phyloP scores from a whole-genome alignment of 2,888 invertebrate species.

The Melanchra persicariae region DNA sequence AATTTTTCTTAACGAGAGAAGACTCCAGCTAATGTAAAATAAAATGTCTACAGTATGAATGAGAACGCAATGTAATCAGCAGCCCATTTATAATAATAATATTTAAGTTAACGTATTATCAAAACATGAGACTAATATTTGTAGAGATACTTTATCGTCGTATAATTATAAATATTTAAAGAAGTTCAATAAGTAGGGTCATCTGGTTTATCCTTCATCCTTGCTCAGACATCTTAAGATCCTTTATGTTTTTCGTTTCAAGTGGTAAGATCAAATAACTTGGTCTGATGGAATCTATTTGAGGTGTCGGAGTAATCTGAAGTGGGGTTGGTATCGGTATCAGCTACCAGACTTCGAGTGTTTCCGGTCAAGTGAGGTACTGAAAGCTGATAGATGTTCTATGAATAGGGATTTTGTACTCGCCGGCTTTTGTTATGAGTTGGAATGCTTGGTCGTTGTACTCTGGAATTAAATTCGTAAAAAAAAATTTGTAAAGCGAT shows the following conservation, averaged over 20 bases:
- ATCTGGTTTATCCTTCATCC: constrained; percentile 57
- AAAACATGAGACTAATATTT: constrained; percentile 29
- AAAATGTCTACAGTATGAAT: constrained; percentile 2
- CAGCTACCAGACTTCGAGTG: constrained; percentile 77
- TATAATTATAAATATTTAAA: constrained; percentile 55
- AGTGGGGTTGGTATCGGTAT: constrained; percentile 74
- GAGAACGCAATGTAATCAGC: background rate
- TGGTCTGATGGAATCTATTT: constrained; percentile 82
- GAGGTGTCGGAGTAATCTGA: constrained; percentile 86
- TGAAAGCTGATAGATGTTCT: constrained; percentile 52
- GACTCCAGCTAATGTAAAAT: too few species aligned
- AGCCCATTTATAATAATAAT: background rate
- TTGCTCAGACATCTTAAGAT: constrained; percentile 49
- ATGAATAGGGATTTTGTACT: constrained; percentile 43
- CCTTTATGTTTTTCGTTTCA: constrained; percentile 72
- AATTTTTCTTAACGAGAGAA: too few species aligned
- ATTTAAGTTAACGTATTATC: constrained; percentile 33
- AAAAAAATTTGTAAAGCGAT: background rate
- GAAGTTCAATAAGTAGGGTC: constrained; percentile 41
- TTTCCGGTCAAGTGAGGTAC: constrained; percentile 79
- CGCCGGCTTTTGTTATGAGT: constrained; percentile 3
- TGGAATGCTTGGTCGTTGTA: background rate
- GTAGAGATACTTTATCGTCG: constrained; percentile 42
- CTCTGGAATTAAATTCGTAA: background rate
- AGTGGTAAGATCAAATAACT: constrained; percentile 86